These are phyloP conservation scores for Xestia c-nigrum DNA, from an alignment of 2,888 invertebrate genomes.

Conservation along the genomic window DNA sequence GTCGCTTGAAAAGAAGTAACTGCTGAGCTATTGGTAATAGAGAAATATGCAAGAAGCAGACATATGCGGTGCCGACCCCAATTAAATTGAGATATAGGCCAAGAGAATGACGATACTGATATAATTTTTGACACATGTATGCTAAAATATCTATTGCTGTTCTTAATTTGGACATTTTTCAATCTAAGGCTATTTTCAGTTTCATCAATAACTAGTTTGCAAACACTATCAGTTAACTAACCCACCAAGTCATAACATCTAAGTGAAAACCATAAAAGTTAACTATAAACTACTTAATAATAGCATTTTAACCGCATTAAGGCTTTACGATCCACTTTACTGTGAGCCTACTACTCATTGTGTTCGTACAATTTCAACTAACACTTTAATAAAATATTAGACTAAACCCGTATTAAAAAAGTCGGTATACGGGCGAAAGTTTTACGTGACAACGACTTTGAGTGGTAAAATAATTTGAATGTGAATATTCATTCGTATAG, in stretches of 20 bases:
- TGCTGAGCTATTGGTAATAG: no score
- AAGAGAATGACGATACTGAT: no score
- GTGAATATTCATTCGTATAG: no score
- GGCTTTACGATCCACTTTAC: conserved; percentile 53
- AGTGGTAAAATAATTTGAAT: no score
- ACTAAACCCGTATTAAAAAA: conserved; percentile 49
- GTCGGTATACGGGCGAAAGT: no score
- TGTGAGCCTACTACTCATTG: conserved; percentile 33
- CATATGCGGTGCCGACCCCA: no score
- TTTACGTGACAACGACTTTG: no score
- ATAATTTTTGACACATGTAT: background rate
- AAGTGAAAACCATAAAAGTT: conserved; percentile 57
- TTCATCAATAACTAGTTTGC: background rate
- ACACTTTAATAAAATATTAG: conserved; percentile 59
- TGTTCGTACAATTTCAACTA: conserved; percentile 39
- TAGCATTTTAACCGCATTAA: conserved; percentile 56
- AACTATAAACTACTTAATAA: conserved; percentile 55
- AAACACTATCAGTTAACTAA: conserved; percentile 26
- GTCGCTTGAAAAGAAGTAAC: no score
- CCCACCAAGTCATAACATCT: conserved; percentile 25
- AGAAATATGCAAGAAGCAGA: no score
- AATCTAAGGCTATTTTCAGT: background rate
- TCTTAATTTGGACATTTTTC: background rate
- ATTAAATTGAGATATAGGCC: no score
- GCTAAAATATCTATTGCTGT: background rate